These are phyloP conservation scores for Podilymbus podiceps DNA, from an alignment of 2,113 vertebrate genomes.

Conservation along the genomic window DNA sequence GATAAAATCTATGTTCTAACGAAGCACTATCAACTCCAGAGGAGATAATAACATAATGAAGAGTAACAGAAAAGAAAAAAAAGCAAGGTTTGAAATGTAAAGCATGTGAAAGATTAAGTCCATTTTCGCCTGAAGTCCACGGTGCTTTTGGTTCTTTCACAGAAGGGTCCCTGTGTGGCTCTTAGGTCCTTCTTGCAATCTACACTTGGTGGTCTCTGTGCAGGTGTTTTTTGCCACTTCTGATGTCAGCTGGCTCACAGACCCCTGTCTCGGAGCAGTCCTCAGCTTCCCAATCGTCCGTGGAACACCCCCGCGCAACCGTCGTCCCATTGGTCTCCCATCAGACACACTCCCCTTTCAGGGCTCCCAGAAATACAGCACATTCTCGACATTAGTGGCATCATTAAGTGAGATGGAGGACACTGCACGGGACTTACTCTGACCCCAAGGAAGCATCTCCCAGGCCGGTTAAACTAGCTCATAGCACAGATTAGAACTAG, in stretches of 20 bases:
- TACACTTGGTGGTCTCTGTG: neutral
- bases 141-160: neutral
- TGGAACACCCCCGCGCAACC: neutral
- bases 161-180: neutral
- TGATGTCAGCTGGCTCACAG: neutral
- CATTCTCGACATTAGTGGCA: neutral
- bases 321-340: neutral
- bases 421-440: neutral
- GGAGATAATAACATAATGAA: neutral
- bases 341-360: neutral
- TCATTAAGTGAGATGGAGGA: neutral
- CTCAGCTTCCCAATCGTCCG: fast-evolving
- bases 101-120: neutral
- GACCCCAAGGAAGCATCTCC: neutral
- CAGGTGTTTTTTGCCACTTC: neutral
- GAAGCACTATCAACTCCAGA: neutral
- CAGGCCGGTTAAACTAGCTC: neutral
- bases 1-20: neutral
- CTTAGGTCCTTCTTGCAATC: neutral
- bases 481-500: neutral
- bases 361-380: neutral
- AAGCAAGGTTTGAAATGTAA: neutral
- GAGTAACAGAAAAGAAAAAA: neutral
- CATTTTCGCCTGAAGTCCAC: neutral
- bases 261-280: neutral